phyloP scores from a whole-genome alignment of 2,113 vertebrate species.

The Leptobrachium ailaonicum region DNA sequence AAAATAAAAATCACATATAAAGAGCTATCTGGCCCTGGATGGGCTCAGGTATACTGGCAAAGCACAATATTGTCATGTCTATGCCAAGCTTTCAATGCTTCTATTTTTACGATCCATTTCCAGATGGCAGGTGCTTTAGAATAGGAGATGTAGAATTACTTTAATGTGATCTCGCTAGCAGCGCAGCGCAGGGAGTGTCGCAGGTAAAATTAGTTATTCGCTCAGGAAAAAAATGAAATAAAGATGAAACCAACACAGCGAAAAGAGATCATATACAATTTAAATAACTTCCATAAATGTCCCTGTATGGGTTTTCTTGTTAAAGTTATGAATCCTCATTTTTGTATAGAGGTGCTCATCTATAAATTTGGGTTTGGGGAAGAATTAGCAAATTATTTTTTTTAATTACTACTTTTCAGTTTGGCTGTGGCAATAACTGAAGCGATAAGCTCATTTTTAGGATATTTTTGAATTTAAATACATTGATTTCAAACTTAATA shows the following conservation, averaged over 20 bases:
- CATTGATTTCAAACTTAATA: too few species aligned
- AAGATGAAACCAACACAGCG: neutral
- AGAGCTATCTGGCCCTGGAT: neutral
- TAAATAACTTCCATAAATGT: neutral
- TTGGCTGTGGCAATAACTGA: too few species aligned
- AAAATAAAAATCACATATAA: neutral
- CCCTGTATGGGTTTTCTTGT: too few species aligned
- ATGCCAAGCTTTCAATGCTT: neutral
- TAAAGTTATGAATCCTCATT: too few species aligned
- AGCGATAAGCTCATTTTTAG: too few species aligned
- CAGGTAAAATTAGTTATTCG: neutral
- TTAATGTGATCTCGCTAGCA: too few species aligned
- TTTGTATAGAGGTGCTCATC: too few species aligned
- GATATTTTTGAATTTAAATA: too few species aligned
- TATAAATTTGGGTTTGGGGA: too few species aligned
- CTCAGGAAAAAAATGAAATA: neutral
- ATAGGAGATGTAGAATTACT: neutral
- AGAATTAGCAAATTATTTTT: too few species aligned
- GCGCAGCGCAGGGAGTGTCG: too few species aligned
- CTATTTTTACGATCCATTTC: neutral
- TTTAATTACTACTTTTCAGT: too few species aligned
- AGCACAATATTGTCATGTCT: neutral
- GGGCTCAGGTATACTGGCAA: neutral
- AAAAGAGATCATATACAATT: neutral
- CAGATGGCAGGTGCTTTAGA: neutral